Conservation (phyloP, 2,797 vertebrate species). For the Decapterus maruadsi region DNA sequence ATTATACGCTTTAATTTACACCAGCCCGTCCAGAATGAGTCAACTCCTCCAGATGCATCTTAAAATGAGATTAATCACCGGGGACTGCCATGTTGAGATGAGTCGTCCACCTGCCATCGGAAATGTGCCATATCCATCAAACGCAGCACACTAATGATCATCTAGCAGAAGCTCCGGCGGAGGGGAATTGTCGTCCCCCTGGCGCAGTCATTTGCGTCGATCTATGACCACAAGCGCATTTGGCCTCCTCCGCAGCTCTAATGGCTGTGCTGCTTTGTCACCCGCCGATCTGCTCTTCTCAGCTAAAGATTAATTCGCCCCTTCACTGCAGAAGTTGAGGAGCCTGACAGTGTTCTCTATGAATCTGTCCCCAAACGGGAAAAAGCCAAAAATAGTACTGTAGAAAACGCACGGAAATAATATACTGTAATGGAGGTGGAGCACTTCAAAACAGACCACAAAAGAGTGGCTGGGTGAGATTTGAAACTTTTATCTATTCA, state of each 20-base stretch:
- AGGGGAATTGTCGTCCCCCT: conserved; percentile 67
- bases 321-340: conserved; percentile 56
- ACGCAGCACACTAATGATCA: conserved; percentile 75
- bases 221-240: conserved; percentile 69
- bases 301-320: conserved; percentile 66
- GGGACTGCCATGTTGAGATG: conserved; percentile 66
- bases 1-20: conserved; percentile 69
- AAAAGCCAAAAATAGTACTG: conserved; percentile 43
- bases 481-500: conserved; percentile 10
- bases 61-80: conserved; percentile 79
- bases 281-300: conserved; percentile 66
- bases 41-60: conserved; percentile 72
- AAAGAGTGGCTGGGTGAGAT: conserved; percentile 21
- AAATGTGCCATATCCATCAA: conserved; percentile 84
- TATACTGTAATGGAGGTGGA: conserved; percentile 30
- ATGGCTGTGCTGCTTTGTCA: conserved; percentile 75
- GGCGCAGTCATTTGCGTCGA: conserved; percentile 76
- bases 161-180: conserved; percentile 68
- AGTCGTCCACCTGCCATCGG: conserved; percentile 78
- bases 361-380: conserved; percentile 49
- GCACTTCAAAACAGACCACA: conserved; percentile 38
- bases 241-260: conserved; percentile 74
- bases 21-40: conserved; percentile 45
- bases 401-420: conserved; percentile 47
- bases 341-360: conserved; percentile 50